Evolutionary conservation across 1,140 invertebrate species (phyloP).

Genomic region (Plutomurus gul): DNA sequence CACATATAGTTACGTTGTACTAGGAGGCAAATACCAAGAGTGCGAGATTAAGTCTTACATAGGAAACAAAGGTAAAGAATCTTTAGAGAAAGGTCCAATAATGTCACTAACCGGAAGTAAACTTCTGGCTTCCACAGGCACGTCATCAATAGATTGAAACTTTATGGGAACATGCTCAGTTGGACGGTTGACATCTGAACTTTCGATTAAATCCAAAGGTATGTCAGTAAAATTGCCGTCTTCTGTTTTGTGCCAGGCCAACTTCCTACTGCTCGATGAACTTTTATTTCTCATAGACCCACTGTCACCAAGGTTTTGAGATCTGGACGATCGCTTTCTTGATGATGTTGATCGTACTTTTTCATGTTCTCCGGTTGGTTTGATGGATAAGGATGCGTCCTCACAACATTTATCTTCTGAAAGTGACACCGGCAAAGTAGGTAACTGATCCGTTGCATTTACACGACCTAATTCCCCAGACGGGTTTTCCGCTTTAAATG

Average conservation of each 20-base stretch:
- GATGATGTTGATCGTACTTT: background rate
- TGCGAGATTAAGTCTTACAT: background rate
- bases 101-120: constrained; percentile 35
- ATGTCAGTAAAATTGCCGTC: background rate
- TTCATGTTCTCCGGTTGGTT: background rate
- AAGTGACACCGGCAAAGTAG: no score
- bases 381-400: no score
- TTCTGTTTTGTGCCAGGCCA: background rate
- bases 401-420: no score
- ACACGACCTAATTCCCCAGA: no score
- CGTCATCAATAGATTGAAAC: constrained; percentile 39
- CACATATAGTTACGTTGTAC: no score
- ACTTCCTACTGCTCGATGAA: background rate
- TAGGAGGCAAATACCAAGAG: no score
- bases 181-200: background rate
- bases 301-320: background rate
- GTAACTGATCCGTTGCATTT: no score
- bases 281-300: background rate
- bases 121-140: constrained; percentile 33
- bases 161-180: constrained; percentile 26
- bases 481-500: no score
- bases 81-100: background rate
- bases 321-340: background rate
- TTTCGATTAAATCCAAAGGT: background rate
- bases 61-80: background rate